These are phyloP conservation scores for Psittacula derbiana DNA, from an alignment of 2,797 vertebrate species.

Conservation along the genomic window DNA sequence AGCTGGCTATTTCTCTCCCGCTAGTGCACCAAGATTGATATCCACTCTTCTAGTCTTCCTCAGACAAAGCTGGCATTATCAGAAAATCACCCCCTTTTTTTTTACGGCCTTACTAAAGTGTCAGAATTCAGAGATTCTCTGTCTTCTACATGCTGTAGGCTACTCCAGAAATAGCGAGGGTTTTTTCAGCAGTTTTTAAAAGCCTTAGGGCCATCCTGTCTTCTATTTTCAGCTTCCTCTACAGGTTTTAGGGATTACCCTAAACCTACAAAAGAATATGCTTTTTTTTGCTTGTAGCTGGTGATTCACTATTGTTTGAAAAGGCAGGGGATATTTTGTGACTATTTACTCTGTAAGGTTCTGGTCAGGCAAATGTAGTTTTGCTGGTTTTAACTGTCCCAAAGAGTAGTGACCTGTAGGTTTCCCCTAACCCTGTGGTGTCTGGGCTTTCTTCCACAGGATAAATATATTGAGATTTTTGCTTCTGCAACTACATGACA, in stretches of 20 bases:
- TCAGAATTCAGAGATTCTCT: conserved; percentile 29
- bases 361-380: not conserved
- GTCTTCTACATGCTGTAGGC: conserved; percentile 18
- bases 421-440: not conserved
- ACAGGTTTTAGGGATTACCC: conserved; percentile 56
- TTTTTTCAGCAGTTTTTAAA: conserved; percentile 48
- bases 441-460: not conserved
- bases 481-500: not conserved
- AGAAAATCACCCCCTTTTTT: not conserved
- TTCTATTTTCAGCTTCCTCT: conserved; percentile 64
- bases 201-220: conserved; percentile 64
- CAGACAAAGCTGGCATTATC: conserved; percentile 51
- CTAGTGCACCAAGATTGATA: conserved; percentile 26
- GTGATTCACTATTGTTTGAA: not conserved
- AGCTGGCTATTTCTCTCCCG: conserved; percentile 39
- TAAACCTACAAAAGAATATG: not conserved
- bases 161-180: not conserved
- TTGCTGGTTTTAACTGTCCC: not conserved
- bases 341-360: not conserved
- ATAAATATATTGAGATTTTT: not conserved
- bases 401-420: not conserved
- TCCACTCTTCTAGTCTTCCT: not conserved
- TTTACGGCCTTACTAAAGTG: not conserved
- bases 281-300: not conserved
- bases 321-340: not conserved